Conservation (phyloP, 1,140 invertebrate species). For the Drosophila truncata region DNA sequence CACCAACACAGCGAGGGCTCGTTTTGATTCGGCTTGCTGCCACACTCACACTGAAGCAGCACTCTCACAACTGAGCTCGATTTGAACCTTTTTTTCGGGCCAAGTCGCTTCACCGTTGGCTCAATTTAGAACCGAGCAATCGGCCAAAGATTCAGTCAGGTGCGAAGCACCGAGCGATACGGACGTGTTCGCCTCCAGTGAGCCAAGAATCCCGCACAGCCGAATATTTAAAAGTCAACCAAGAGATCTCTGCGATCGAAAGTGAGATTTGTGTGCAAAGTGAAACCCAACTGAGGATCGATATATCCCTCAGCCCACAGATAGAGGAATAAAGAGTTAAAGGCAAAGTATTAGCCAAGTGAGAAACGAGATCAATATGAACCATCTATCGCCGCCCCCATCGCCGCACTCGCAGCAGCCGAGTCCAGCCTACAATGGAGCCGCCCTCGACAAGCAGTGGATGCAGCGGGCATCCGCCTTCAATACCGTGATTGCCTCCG, state of each 20-base stretch:
- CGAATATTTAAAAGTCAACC: not conserved
- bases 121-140: conserved; percentile 81
- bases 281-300: conserved; percentile 14
- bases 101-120: conserved; percentile 77
- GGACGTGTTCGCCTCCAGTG: conserved; percentile 78
- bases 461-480: conserved; percentile 83
- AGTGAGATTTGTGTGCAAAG: conserved; percentile 49
- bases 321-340: conserved; percentile 1
- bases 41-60: conserved; percentile 31
- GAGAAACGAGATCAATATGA: conserved; percentile 61
- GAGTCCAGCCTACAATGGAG: conserved; percentile 66
- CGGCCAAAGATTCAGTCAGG: conserved; percentile 85
- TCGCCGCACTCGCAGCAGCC: conserved; percentile 83
- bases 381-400: conserved; percentile 83
- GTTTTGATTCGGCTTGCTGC: conserved; percentile 77
- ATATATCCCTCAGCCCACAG: not conserved
- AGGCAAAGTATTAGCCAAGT: conserved; percentile 25
- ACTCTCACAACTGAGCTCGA: conserved; percentile 52
- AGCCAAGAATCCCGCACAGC: conserved; percentile 34
- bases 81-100: conserved; percentile 57
- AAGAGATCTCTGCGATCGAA: conserved; percentile 31
- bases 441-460: conserved; percentile 77
- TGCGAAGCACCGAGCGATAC: conserved; percentile 85
- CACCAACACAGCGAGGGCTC: conserved; percentile 48
- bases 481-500: conserved; percentile 80